Evolutionary conservation across 2,113 vertebrate genomes (phyloP).

Genomic region (Marmota monax): DNA sequence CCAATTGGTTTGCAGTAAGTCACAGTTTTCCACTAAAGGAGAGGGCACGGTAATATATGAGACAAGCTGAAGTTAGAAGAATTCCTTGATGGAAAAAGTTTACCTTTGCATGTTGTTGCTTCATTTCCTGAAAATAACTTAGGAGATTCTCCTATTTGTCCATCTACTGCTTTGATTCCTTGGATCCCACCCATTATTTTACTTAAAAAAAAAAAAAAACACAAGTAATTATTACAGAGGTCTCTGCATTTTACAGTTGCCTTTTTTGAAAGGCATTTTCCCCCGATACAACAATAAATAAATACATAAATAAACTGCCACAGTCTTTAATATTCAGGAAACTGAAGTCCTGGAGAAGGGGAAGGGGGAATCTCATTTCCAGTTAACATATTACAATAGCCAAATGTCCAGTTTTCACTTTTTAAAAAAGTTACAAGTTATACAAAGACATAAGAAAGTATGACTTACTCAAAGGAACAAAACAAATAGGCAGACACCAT

Average conservation of each 20-base stretch:
- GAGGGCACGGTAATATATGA: conserved; percentile 12
- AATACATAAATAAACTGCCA: background rate
- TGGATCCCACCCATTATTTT: conserved; percentile 84
- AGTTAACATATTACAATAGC: background rate
- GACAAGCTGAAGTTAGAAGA: conserved; percentile 78
- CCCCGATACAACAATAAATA: conserved; percentile 88
- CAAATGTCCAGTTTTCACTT: background rate
- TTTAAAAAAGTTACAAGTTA: background rate
- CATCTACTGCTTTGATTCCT: conserved; percentile 84
- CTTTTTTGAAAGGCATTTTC: conserved; percentile 93
- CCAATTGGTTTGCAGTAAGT: conserved; percentile 3
- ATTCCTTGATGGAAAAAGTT: conserved; percentile 79
- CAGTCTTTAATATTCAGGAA: background rate
- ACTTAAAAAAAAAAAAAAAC: conserved; percentile 86
- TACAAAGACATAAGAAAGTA: background rate
- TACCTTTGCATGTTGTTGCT: conserved; percentile 85
- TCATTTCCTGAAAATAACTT: conserved; percentile 80
- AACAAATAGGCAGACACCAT: conserved; percentile 1
- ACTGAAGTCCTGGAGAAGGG: background rate
- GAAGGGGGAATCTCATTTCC: background rate
- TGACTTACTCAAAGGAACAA: background rate
- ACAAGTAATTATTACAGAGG: conserved; percentile 87
- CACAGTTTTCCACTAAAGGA: background rate
- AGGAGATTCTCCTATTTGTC: conserved; percentile 85
- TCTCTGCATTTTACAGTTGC: conserved; percentile 90